Percentiles rank a stretch among this genome's conserved stretches.
These are phyloP conservation scores for Rhynchotus rufescens DNA, from an alignment of 2,797 vertebrate species.

Conservation along the genomic window DNA sequence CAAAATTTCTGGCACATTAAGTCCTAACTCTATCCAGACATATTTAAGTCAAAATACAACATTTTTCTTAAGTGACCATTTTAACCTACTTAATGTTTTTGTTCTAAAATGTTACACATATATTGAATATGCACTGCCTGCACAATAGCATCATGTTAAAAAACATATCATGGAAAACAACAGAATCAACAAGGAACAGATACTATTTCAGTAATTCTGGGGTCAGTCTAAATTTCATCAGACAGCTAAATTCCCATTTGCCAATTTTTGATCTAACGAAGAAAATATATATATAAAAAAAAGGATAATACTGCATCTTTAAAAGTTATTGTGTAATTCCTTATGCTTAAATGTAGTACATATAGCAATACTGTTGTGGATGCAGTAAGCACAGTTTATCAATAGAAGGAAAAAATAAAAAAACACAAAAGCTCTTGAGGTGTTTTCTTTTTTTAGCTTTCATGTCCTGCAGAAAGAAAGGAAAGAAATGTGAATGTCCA, in stretches of 20 bases:
- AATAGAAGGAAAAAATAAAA: constrained; percentile 66
- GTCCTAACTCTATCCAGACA: constrained; percentile 14
- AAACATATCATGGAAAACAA: constrained; percentile 32
- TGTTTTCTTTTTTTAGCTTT: constrained; percentile 77
- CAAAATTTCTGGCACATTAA: constrained; percentile 33
- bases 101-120: constrained; percentile 26
- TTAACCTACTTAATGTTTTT: constrained; percentile 48
- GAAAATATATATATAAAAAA: constrained; percentile 21
- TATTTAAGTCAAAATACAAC: constrained; percentile 24
- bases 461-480: constrained; percentile 83
- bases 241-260: not conserved
- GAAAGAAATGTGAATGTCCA: constrained; percentile 75
- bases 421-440: constrained; percentile 69
- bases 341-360: constrained; percentile 70
- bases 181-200: constrained; percentile 31
- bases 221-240: not conserved
- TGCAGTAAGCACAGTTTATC: constrained; percentile 73
- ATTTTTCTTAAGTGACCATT: constrained; percentile 55
- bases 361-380: constrained; percentile 71
- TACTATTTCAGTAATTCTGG: not conserved
- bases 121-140: constrained; percentile 39
- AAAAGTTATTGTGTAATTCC: constrained; percentile 69
- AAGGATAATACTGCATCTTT: constrained; percentile 77
- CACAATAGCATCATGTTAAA: constrained; percentile 1
- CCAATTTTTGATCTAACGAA: not conserved